Base-by-base conservation (phyloP, 2,113 vertebrate species). In the Onychostruthus taczanowskii region DNA sequence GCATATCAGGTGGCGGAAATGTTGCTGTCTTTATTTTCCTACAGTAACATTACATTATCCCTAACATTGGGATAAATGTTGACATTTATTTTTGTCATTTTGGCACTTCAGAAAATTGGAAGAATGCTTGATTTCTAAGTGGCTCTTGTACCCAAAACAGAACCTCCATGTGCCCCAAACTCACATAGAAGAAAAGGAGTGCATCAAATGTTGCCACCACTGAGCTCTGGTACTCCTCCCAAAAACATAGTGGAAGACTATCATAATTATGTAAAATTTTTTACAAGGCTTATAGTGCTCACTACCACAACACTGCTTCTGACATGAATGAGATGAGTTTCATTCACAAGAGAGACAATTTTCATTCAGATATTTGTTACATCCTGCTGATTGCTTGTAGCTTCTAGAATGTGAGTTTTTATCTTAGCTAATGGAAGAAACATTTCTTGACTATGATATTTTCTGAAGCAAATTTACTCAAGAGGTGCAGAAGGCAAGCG, bases 241-340 rank as follows among this genome's bases (percentile, higher is more conserved):
- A 10, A 39, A 87, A 64, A 12, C 13, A n/a, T 0, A 73, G 20
- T 15, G 23, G 22, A 73, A 85, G 24, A 46, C 17, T 66, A 23
- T 50, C 46, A n/a, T 26, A 59, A 43, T 73, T 44, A 70, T 46
- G 43, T 16, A 69, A 70, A 94, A 62, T 19, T 52, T 90, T 53
- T 58, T 77, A 52, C 11, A 68, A 63, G 80, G 27, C 43, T 73
- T 15, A 4, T 8, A 58, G 50, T 84, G 41, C 41, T 70, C 37
- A 41, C 83, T 94, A 39, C 52, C 49, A 68, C 64, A 64, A 33
- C 59, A 46, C 50, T 69, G 22, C 58, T 76, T 76, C 69, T 68
- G 76, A 84, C 26, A 81, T 96, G 83, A 95, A 93, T 92, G 89
- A 86, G 44, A 59, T 31, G 21, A 79, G 13, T 77, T 87, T 82